Evolutionary conservation across 2,888 invertebrate species (phyloP).

Genomic region (Disparrhopalites patrizii): DNA sequence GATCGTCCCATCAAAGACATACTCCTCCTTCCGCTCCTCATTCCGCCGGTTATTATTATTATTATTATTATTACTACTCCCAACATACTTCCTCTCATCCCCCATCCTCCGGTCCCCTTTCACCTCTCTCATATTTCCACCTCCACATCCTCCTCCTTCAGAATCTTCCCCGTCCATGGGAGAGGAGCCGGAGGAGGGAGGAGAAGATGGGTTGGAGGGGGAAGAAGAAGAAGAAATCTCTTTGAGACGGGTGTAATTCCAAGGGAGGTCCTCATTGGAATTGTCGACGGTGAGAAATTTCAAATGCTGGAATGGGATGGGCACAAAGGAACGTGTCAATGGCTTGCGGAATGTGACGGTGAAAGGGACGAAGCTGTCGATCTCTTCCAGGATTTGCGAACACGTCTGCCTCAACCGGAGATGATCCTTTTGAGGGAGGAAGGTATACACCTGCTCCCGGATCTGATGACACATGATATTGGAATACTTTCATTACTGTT

Average conservation of each 20-base stretch:
- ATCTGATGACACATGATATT: too few relatives aligned
- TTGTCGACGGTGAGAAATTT: slow-evolving; percentile 26
- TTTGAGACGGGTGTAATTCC: slow-evolving; percentile 3
- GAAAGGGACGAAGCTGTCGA: slow-evolving; percentile 17
- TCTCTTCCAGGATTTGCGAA: not conserved
- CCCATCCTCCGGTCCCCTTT: too few relatives aligned
- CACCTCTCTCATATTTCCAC: too few relatives aligned
- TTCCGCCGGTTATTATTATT: too few relatives aligned
- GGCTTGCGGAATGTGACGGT: slow-evolving; percentile 23
- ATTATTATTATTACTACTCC: too few relatives aligned
- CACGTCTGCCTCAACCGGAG: slow-evolving; percentile 13
- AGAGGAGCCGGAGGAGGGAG: too few relatives aligned
- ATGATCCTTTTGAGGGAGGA: slow-evolving; percentile 17
- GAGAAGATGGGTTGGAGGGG: too few relatives aligned
- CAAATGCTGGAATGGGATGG: slow-evolving; percentile 25
- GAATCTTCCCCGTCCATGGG: not conserved
- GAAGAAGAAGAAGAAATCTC: too few relatives aligned
- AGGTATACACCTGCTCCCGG: slow-evolving; percentile 16
- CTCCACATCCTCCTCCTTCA: not conserved
- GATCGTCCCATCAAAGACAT: slow-evolving; percentile 4
- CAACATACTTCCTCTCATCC: too few relatives aligned
- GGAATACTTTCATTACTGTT: too few relatives aligned
- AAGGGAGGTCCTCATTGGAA: slow-evolving; percentile 20
- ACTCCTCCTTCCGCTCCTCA: not conserved
- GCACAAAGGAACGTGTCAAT: not conserved